Conservation (phyloP, 2,113 vertebrate species). For the Bufo bufo region DNA sequence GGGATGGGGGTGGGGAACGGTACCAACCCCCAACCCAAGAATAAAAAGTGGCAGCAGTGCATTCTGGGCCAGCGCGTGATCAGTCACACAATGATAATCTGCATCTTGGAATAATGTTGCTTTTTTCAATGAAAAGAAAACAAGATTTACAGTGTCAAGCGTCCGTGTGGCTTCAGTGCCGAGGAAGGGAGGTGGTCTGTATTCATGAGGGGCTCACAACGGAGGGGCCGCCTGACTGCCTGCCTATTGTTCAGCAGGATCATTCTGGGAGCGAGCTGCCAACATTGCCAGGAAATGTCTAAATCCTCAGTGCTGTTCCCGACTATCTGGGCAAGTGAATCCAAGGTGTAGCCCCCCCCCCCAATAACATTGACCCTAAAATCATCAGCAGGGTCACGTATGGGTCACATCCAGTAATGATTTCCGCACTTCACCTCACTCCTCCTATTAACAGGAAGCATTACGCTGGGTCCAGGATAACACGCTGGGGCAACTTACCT, state of each 20-base stretch:
- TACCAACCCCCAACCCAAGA: too few relatives aligned
- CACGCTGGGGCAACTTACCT: constrained; percentile 76
- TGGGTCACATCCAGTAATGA: too few relatives aligned
- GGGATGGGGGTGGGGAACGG: neutral
- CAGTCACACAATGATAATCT: constrained; percentile 99
- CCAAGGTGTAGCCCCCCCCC: too few relatives aligned
- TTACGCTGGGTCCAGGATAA: neutral
- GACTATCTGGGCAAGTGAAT: neutral
- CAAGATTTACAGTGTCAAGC: constrained; percentile 91
- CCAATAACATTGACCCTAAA: too few relatives aligned
- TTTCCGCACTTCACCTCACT: too few relatives aligned
- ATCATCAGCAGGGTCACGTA: too few relatives aligned
- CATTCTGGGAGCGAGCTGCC: constrained; percentile 66
- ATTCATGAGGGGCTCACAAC: constrained; percentile 84
- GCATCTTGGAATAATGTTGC: constrained; percentile 92
- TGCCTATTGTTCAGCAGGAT: constrained; percentile 66
- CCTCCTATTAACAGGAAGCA: too few relatives aligned
- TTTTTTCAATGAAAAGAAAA: constrained; percentile 90
- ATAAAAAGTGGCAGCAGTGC: constrained; percentile 63
- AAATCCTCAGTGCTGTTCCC: constrained; percentile 8
- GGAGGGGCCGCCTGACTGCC: constrained; percentile 76
- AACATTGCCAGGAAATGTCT: constrained; percentile 62
- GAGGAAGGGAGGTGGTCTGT: constrained; percentile 69
- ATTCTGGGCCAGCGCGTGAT: constrained; percentile 96
- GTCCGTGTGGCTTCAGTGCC: constrained; percentile 80